A percentile compares a stretch with the other conserved stretches of the same genome.
Conservation (phyloP, 2,797 vertebrate species). For the Crocidura indochinensis region DNA sequence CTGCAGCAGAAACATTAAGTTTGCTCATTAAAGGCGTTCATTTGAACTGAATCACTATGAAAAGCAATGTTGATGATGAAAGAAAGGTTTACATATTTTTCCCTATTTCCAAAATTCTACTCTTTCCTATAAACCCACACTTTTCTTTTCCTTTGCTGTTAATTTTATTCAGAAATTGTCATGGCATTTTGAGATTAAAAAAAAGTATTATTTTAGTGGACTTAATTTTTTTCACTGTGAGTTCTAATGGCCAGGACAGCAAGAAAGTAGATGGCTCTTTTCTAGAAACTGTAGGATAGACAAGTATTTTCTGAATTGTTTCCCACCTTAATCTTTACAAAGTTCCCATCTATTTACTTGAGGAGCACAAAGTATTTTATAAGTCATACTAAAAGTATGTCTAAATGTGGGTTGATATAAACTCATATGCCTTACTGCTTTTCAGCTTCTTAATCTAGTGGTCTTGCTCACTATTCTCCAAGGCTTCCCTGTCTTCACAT, state of each 20-base stretch:
- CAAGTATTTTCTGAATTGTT: constrained; percentile 14
- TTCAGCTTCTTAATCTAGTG: constrained; percentile 55
- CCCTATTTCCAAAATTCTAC: constrained; percentile 40
- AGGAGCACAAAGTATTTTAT: constrained; percentile 37
- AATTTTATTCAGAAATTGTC: constrained; percentile 61
- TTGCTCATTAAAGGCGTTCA: constrained; percentile 2
- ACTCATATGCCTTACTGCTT: not conserved
- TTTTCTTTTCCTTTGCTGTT: constrained; percentile 53
- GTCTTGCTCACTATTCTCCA: not conserved
- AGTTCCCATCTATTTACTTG: constrained; percentile 42
- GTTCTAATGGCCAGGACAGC: not conserved
- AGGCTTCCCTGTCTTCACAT: constrained; percentile 34
- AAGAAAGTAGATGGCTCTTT: constrained; percentile 36
- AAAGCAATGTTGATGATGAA: constrained; percentile 81
- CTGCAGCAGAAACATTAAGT: constrained; percentile 58
- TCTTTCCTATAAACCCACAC: constrained; percentile 4
- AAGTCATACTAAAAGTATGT: constrained; percentile 5
- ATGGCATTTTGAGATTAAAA: constrained; percentile 41
- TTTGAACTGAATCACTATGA: constrained; percentile 83
- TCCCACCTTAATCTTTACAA: not conserved
- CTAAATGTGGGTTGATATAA: not conserved
- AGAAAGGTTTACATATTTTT: constrained; percentile 74
- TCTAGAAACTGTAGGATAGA: constrained; percentile 33
- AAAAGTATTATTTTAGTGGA: constrained; percentile 34
- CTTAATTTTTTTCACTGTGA: not conserved